These are phyloP conservation scores for Zapus hudsonius DNA, from an alignment of 2,113 vertebrate genomes.

Conservation along the genomic window DNA sequence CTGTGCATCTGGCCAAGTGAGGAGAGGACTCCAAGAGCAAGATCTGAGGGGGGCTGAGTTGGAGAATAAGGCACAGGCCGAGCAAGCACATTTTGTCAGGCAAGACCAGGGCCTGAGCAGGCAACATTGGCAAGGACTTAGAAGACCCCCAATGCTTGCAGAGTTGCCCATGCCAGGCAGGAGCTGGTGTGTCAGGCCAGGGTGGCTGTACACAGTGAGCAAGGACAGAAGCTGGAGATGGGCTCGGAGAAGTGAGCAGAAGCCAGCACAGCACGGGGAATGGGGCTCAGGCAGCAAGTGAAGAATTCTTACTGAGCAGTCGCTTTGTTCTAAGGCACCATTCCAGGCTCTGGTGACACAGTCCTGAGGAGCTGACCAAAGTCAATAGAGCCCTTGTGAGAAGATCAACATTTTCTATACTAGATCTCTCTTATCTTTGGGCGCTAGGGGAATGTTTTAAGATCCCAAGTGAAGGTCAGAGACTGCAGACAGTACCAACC, in stretches of 20 bases:
- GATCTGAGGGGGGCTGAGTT: too few relatives aligned
- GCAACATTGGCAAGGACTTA: too few relatives aligned
- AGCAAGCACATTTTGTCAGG: too few relatives aligned
- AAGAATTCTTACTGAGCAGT: background rate
- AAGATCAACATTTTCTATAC: background rate
- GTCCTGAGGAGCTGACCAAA: background rate
- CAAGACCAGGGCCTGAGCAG: too few relatives aligned
- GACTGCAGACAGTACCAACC: background rate
- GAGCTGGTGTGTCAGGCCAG: background rate
- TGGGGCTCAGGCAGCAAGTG: accelerated
- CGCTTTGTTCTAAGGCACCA: accelerated
- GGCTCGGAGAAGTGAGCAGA: background rate
- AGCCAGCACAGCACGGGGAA: background rate
- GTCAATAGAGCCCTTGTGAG: background rate
- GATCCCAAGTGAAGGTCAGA: background rate
- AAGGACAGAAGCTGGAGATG: background rate
- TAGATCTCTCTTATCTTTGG: background rate
- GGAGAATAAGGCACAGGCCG: too few relatives aligned
- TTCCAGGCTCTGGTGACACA: background rate
- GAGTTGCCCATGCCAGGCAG: background rate
- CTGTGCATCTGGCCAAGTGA: too few relatives aligned
- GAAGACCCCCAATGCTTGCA: background rate
- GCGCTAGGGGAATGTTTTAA: background rate
- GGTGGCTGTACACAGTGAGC: background rate
- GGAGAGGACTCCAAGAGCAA: too few relatives aligned